Percentiles rank a stretch among this genome's conserved stretches.
phyloP scores from a whole-genome alignment of 2,797 vertebrate species.

The Harpagifer antarcticus region DNA sequence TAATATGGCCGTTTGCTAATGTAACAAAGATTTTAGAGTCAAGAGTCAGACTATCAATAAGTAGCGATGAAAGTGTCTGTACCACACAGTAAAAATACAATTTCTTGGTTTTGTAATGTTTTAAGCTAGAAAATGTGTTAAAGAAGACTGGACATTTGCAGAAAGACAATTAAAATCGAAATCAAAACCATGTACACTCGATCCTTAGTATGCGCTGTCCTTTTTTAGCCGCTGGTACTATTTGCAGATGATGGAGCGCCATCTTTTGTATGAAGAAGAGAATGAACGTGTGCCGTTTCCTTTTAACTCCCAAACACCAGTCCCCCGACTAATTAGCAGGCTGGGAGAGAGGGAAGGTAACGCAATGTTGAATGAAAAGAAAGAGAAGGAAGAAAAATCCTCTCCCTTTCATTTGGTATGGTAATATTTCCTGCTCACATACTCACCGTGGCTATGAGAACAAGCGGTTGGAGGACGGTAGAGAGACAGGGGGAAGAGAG shows the following conservation, averaged over 20 bases:
- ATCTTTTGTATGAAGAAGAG: constrained; percentile 77
- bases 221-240: constrained; percentile 36
- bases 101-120: constrained; percentile 3
- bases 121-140: background rate
- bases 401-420: constrained; percentile 83
- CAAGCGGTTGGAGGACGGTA: constrained; percentile 67
- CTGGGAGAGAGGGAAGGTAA: constrained; percentile 77
- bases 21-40: background rate
- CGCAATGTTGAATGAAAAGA: constrained; percentile 78
- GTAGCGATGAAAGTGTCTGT: background rate
- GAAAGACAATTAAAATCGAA: constrained; percentile 11
- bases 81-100: constrained; percentile 10
- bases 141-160: constrained; percentile 14
- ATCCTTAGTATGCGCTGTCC: constrained; percentile 23
- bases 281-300: constrained; percentile 70
- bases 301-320: constrained; percentile 80
- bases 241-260: constrained; percentile 59
- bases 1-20: background rate
- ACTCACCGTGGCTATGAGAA: constrained; percentile 74
- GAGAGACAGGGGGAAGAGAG: constrained; percentile 50
- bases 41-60: background rate
- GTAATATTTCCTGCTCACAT: constrained; percentile 84
- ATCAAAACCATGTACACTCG: constrained; percentile 41
- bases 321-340: constrained; percentile 84
- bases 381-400: constrained; percentile 70